Evolutionary conservation across 2,113 vertebrate genomes (phyloP), one percentile per base, ranked within the genome.

Genomic region (Melozone crissalis): DNA sequence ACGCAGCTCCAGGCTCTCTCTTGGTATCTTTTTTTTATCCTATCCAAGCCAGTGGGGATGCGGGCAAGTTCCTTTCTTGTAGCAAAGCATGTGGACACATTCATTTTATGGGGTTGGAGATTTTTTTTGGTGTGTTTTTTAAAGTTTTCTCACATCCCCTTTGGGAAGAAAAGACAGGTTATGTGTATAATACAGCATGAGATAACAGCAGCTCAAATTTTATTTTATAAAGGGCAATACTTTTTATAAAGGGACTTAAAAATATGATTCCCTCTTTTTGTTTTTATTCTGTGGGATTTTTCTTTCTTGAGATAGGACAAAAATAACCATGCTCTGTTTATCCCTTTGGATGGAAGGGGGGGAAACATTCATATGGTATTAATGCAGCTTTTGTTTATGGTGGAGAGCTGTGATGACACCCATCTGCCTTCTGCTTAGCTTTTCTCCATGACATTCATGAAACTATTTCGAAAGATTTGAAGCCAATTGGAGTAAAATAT

Each of bases 301-400:
- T 59, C 33, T 75, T 31, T 82, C 47, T 69, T 44, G 23, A 87
- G 79, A 72, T 49, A 62, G 57, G 41, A 90, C 20, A 7, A 81
- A 96, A 95, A 94, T 96, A 95, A 81, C 93, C 49, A 23, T 77
- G 22, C 24, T 86, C 57, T 93, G 79, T 94, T 94, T 95, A 88
- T 96, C 66, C 61, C 65, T 57, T 86, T 75, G 57, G 14, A 92
- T 92, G 86, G 86, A 67, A 86, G 58, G 54, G 57, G 51, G 72
- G 61, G 69, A 62, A 87, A 90, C 79, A 61, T 94, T 94, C 85
- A 37, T 90, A 58, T 0, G 20, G 61, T 93, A 94, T 95, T 96
- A 97, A 93, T 95, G 86, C 94, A 78, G 92, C 88, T 92, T 93
- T 95, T 96, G 96, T 97, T 95, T 90, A 84, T 84, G 93, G 57